Percentiles rank a stretch among this genome's conserved stretches.
phyloP scores from a whole-genome alignment of 1,140 invertebrate genomes.

The Drosophila jambulina region DNA sequence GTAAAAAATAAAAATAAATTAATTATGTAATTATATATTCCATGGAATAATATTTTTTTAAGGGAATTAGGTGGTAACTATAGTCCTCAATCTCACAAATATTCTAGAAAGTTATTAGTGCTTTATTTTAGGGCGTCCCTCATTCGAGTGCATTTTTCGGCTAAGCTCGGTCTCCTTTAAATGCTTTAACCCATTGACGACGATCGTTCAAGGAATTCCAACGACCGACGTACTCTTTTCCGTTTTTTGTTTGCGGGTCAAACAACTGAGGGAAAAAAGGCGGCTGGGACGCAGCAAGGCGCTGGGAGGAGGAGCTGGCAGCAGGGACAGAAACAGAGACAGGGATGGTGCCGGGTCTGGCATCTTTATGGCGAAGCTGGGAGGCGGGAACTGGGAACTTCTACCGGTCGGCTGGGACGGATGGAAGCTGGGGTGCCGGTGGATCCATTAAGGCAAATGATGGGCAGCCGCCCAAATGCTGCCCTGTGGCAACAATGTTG shows the following conservation, averaged over 20 bases:
- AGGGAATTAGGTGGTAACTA: too few species aligned
- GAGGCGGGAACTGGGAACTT: conserved; percentile 13
- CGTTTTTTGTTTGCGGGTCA: conserved; percentile 41
- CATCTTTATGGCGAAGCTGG: conserved; percentile 27
- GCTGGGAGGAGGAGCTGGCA: not conserved
- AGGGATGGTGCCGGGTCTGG: conserved; percentile 27
- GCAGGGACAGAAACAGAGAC: conserved; percentile 1
- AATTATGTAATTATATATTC: too few species aligned
- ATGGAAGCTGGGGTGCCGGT: conserved; percentile 42
- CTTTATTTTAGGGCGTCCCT: not conserved
- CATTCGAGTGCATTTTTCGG: not conserved
- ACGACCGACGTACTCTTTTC: conserved; percentile 16
- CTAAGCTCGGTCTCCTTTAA: conserved; percentile 22
- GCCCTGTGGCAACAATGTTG: conserved; percentile 66
- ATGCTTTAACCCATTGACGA: conserved; percentile 40
- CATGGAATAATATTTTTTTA: too few species aligned
- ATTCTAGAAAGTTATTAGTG: not conserved
- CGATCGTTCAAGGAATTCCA: conserved; percentile 39
- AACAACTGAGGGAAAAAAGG: conserved; percentile 13
- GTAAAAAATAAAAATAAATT: too few species aligned
- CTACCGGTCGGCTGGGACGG: conserved; percentile 4
- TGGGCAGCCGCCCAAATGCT: conserved; percentile 62
- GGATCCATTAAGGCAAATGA: conserved; percentile 76
- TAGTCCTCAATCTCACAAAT: not conserved
- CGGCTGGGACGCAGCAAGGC: not conserved